These are phyloP conservation scores for Amphimedon queenslandica DNA, from an alignment of 37 sponge, comb jelly and placozoan genomes.

Conservation along the genomic window DNA sequence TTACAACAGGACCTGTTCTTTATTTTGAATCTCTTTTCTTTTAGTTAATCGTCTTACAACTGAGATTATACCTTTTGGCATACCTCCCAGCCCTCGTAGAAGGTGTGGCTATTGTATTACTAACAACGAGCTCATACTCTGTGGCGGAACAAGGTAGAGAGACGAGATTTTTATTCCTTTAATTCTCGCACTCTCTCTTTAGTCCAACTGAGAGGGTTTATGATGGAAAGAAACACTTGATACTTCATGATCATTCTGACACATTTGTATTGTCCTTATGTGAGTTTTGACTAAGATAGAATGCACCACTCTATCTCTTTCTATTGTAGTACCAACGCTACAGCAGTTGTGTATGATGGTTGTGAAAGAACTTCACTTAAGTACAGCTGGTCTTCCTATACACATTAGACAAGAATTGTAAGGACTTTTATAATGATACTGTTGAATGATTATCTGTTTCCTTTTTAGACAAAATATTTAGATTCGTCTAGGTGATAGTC, in stretches of 20 bases:
- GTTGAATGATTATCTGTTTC: too few species aligned
- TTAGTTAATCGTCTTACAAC: constrained; percentile 26
- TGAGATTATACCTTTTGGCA: constrained; percentile 53
- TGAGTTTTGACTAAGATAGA: constrained; percentile 16
- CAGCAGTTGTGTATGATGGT: not conserved
- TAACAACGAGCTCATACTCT: constrained; percentile 43
- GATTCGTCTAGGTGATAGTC: too few species aligned
- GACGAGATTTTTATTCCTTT: not conserved
- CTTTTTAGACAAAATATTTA: too few species aligned
- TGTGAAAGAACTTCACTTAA: not conserved
- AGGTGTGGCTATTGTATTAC: constrained; percentile 48
- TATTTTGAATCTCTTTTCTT: too few species aligned
- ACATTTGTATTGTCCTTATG: constrained; percentile 41
- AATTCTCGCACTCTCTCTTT: constrained; percentile 7
- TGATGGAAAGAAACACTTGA: constrained; percentile 15
- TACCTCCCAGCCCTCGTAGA: constrained; percentile 41
- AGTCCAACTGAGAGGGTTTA: constrained; percentile 11
- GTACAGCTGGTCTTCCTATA: not conserved
- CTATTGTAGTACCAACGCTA: not conserved
- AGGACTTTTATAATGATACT: too few species aligned
- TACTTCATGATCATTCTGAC: constrained; percentile 48
- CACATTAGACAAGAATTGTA: not conserved
- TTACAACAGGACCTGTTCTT: too few species aligned
- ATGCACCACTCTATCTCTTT: not conserved
- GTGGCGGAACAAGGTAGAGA: constrained; percentile 61